Evolutionary conservation across 2,113 vertebrate genomes (phyloP), one percentile per base, ranked within the genome.

Genomic region (Microcebus lehilahytsara): DNA sequence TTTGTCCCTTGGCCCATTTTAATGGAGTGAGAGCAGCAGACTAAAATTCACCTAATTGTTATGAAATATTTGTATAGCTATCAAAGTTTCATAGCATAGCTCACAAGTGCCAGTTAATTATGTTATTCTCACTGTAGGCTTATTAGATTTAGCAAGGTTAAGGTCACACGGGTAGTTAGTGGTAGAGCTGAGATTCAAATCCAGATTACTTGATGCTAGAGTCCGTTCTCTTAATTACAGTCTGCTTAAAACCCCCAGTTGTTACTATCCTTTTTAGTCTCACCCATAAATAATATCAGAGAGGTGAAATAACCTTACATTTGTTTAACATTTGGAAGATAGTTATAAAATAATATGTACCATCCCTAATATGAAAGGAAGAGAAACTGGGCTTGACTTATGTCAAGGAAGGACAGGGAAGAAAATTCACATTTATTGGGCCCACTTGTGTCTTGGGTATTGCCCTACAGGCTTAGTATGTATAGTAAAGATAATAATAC

Each of bases 1-100:
- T 97, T 96, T 97, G 62, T 93, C 67, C 34, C 17, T 94, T 94
- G 22, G 66, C 62, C 58, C 25, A n/a, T 96, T 95, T 95, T 88
- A 46, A 69, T 88, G 84, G 13, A 25, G 9, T 80, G 40, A 95
- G 84, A 96, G 32, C 58, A 78, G 25, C 89, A 69, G 20, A 93
- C 58, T 51, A 81, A 89, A 95, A 91, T 53, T 81, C 27, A 49
- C 64, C 56, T 60, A 78, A 49, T 94, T 77, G 10, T 86, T 89
- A 9, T 79, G 40, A 94, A 81, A 77, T 96, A 77, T 40, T 56
- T 91, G 13, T 94, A 23, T 75, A 92, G 37, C 74, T 96, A 25
- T n/a, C 40, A 85, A 85, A 89, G 22, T 34, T 69, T 23, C 8
- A 0, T 37, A 93, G n/a, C 49, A 7, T 81, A 78, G 49, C 46